Evolutionary conservation across 2,113 vertebrate genomes (phyloP).

Genomic region (Zonotrichia leucophrys): DNA sequence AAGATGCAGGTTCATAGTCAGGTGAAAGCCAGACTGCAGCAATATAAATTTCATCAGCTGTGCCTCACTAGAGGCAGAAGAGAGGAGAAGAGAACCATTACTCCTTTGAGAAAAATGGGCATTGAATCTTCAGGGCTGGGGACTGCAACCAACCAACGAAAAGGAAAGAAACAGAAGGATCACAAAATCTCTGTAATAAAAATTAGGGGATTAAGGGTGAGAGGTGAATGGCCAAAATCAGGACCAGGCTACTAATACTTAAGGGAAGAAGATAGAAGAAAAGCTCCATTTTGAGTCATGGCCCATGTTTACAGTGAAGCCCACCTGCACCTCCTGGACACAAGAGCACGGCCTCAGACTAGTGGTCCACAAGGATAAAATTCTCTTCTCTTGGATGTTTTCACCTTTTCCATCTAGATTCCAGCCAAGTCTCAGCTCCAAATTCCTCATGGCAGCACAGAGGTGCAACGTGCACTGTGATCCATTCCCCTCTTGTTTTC

Average conservation of each 20-base stretch:
- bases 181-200: not conserved
- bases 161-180: not conserved
- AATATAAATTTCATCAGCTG: not conserved
- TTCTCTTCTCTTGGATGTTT: not conserved
- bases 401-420: not conserved
- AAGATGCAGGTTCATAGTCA: not conserved
- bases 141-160: not conserved
- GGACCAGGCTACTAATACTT: not conserved
- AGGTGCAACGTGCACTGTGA: not conserved
- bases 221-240: not conserved
- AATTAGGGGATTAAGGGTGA: not conserved
- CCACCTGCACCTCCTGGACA: not conserved
- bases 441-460: not conserved
- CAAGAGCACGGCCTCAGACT: accelerated
- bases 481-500: not conserved
- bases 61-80: not conserved
- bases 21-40: not conserved
- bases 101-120: not conserved
- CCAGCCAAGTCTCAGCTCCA: not conserved
- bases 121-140: not conserved
- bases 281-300: not conserved
- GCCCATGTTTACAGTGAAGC: not conserved
- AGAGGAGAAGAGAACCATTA: not conserved
- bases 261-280: not conserved
- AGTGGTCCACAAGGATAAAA: not conserved